These are phyloP conservation scores for Xestia rhomboidea DNA, from an alignment of 2,888 invertebrate genomes.

Conservation along the genomic window DNA sequence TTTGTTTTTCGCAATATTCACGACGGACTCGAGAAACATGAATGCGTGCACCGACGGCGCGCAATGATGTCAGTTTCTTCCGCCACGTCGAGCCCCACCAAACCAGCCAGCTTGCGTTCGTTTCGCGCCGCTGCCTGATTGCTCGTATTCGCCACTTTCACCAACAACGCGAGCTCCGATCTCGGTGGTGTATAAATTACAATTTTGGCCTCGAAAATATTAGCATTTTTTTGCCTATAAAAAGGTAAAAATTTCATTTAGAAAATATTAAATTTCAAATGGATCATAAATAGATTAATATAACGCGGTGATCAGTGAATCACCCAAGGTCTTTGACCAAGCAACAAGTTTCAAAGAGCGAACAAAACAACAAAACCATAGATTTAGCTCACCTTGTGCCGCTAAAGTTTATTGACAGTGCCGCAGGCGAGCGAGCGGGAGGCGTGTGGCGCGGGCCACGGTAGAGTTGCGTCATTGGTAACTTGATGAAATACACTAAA, in stretches of 20 bases:
- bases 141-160: constrained; percentile 89
- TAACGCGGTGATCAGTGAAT: constrained; percentile 44
- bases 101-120: constrained; percentile 84
- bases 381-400: constrained; percentile 84
- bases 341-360: constrained; percentile 72
- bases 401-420: constrained; percentile 90
- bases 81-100: constrained; percentile 86
- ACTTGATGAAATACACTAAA: constrained; percentile 79
- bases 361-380: constrained; percentile 79
- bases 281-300: constrained; percentile 25
- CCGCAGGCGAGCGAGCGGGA: constrained; percentile 76
- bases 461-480: constrained; percentile 83
- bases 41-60: constrained; percentile 78
- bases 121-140: constrained; percentile 88
- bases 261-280: constrained; percentile 6
- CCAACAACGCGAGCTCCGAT: constrained; percentile 82
- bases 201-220: constrained; percentile 81
- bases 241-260: background rate
- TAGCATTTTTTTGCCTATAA: constrained; percentile 12
- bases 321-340: constrained; percentile 70
- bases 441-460: constrained; percentile 74
- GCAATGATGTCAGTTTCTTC: constrained; percentile 83
- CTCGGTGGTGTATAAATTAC: constrained; percentile 76
- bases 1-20: constrained; percentile 72
- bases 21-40: constrained; percentile 71